phyloP scores from a whole-genome alignment of 2,797 vertebrate genomes.

The Sebastes alutus region DNA sequence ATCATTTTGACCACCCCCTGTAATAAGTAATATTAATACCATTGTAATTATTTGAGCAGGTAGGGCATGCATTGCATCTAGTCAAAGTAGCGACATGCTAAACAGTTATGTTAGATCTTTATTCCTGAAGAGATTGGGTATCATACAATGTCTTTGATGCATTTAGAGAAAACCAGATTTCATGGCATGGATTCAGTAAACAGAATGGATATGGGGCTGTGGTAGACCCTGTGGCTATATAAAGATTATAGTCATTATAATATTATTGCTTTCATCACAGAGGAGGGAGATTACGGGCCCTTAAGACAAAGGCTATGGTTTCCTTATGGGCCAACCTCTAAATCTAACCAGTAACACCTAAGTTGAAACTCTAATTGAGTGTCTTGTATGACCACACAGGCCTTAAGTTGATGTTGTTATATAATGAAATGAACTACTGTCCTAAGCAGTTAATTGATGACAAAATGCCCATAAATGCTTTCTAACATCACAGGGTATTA shows the following conservation, averaged over 20 bases:
- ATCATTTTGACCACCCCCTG: slow-evolving; percentile 27
- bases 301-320: slow-evolving; percentile 71
- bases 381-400: slow-evolving; percentile 35
- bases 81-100: slow-evolving; percentile 66
- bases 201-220: slow-evolving; percentile 66
- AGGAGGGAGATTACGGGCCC: slow-evolving; percentile 69
- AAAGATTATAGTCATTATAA: slow-evolving; percentile 78
- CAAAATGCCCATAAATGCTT: slow-evolving; percentile 64
- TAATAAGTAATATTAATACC: neutral
- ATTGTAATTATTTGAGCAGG: slow-evolving; percentile 20
- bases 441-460: slow-evolving; percentile 52
- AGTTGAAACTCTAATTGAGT: slow-evolving; percentile 70
- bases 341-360: slow-evolving; percentile 76
- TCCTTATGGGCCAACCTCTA: slow-evolving; percentile 64
- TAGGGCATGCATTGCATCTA: slow-evolving; percentile 48
- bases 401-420: slow-evolving; percentile 48
- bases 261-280: slow-evolving; percentile 83
- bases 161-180: slow-evolving; percentile 76
- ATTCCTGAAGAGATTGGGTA: slow-evolving; percentile 81
- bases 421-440: slow-evolving; percentile 52
- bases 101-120: slow-evolving; percentile 77
- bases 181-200: slow-evolving; percentile 74
- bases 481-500: slow-evolving; percentile 51
- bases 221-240: slow-evolving; percentile 74
- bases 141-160: slow-evolving; percentile 78